Conservation (phyloP, 1,140 invertebrate genomes). For the Drosophila grimshawi region DNA sequence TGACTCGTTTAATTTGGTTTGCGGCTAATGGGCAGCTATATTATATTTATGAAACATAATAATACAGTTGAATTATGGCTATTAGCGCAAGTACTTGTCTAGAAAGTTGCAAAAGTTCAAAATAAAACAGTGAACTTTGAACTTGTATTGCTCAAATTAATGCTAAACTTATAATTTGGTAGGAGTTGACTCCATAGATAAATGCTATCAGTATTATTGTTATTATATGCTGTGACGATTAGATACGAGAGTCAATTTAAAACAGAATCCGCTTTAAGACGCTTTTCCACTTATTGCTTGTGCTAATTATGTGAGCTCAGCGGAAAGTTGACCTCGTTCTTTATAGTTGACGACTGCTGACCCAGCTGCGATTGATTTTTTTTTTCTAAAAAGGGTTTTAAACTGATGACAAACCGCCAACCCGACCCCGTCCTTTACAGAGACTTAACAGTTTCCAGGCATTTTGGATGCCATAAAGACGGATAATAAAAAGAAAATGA, state of each 20-base stretch:
- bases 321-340: conserved; percentile 52
- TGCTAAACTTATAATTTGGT: too few relatives aligned
- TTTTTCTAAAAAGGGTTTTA: conserved; percentile 42
- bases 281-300: conserved; percentile 35
- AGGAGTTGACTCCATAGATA: too few relatives aligned
- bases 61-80: too few relatives aligned
- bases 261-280: conserved; percentile 33
- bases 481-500: conserved; percentile 50
- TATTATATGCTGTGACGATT: too few relatives aligned
- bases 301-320: conserved; percentile 60
- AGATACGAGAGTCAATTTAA: conserved; percentile 21
- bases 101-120: background rate
- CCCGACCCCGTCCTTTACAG: background rate
- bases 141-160: too few relatives aligned
- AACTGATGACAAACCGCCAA: background rate
- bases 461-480: conserved; percentile 46
- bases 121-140: background rate
- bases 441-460: conserved; percentile 20
- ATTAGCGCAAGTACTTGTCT: background rate
- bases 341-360: conserved; percentile 34
- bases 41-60: too few relatives aligned
- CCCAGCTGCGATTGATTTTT: conserved; percentile 62
- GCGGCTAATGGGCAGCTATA: too few relatives aligned
- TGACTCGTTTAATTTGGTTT: background rate
- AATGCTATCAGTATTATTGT: too few relatives aligned